Evolutionary conservation across 2,113 vertebrate species (phyloP), one percentile per base, ranked within the genome.

Genomic region (Caretta caretta): DNA sequence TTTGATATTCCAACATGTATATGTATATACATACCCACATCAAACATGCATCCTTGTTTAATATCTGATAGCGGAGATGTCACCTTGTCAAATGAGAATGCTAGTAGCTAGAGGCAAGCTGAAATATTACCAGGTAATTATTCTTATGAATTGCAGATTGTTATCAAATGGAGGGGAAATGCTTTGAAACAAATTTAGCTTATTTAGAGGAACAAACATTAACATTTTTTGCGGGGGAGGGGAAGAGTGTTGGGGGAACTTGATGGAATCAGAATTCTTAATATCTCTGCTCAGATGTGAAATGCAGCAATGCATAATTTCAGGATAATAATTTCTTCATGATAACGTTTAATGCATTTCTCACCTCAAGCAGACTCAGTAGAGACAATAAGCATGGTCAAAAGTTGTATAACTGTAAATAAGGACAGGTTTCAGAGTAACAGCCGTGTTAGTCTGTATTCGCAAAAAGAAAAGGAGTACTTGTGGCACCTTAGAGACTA

Each of bases 61-160:
- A 83, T 72, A 62, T 69, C 27, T 87, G n/a, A 59, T 42, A 85
- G 22, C 5, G 48, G n/a, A 90, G 94, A 87, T 79, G 57, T 83
- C 83, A 85, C 86, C 82, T 42, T 90, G 42, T 81, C 46, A 95
- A 89, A 90, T 10, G 80, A n/a, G 83, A 46, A 83, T 53, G 72
- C 25, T 87, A 81, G 83, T 50, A 95, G 76, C 65, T 93, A 76
- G 9, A 94, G 53, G 79, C 81, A 93, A 92, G 31, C 8, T 76
- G 49, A 22, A n/a, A 81, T 88, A 50, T 90, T 90, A 92, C 8
- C 69, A 76, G 29, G 12, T 49, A 76, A 81, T 31, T 50, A 31
- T 90, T 86, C 80, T 86, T 78, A n/a, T 83, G 59, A 88, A 42
- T 49, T 46, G 31, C 16, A 90, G 86, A n/a, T 38, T 38, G 10